Evolutionary conservation across 2,797 vertebrate species (phyloP).

Genomic region (Tenualosa thibaudeaui): DNA sequence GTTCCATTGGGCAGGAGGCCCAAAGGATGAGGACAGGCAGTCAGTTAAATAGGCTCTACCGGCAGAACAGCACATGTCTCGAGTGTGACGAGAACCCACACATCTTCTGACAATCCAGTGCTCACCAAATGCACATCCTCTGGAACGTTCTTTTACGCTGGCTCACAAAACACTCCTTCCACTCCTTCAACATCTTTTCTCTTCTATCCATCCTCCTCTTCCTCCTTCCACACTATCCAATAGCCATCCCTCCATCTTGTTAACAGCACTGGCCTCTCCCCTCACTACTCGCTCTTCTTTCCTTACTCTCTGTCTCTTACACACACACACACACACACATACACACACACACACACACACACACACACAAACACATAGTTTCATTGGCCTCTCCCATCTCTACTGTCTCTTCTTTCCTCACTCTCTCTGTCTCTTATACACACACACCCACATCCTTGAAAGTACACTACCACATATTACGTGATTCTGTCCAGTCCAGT

Average conservation of each 20-base stretch:
- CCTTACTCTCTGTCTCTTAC: not conserved
- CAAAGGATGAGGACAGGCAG: not conserved
- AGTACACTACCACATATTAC: no score
- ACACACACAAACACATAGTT: not conserved
- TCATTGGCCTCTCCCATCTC: not conserved
- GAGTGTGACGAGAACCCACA: not conserved
- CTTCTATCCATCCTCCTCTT: not conserved
- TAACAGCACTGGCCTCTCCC: not conserved
- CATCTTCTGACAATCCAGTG: not conserved
- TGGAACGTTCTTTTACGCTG: not conserved
- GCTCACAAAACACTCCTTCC: not conserved
- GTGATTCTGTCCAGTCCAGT: no score
- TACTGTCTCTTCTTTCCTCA: no score
- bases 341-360: slow-evolving; percentile 14
- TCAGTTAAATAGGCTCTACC: not conserved
- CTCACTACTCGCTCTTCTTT: not conserved
- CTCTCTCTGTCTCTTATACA: no score
- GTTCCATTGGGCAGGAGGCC: not conserved
- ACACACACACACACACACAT: not conserved
- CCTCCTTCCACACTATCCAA: not conserved
- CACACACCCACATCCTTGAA: not conserved
- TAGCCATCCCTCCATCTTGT: not conserved
- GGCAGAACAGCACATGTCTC: not conserved
- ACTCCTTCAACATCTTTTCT: no score
- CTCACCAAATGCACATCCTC: not conserved